These are phyloP conservation scores for Volucella inflata DNA, from an alignment of 2,888 invertebrate genomes.

Conservation along the genomic window DNA sequence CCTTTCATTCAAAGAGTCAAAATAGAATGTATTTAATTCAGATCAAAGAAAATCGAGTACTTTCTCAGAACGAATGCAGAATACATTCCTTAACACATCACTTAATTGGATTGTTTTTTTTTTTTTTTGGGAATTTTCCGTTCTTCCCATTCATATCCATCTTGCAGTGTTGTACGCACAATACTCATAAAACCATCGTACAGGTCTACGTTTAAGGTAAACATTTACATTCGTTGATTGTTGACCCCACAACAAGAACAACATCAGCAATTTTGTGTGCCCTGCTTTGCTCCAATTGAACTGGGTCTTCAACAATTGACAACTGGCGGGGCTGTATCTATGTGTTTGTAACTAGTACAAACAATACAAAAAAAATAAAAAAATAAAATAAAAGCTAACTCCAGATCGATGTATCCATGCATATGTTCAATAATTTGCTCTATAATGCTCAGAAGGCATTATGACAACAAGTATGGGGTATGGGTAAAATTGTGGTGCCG, in stretches of 20 bases:
- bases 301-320: not conserved
- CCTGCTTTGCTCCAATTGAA: slow-evolving; percentile 21
- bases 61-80: too few relatives aligned
- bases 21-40: too few relatives aligned
- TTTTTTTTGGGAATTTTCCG: too few relatives aligned
- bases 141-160: too few relatives aligned
- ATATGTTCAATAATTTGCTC: slow-evolving; percentile 26
- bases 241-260: slow-evolving; percentile 20
- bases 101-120: too few relatives aligned
- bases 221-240: slow-evolving; percentile 48
- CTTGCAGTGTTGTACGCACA: too few relatives aligned
- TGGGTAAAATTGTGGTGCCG: slow-evolving; percentile 3
- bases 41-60: too few relatives aligned
- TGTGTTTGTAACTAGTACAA: not conserved
- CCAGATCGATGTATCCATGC: slow-evolving; percentile 5
- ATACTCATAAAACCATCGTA: too few relatives aligned
- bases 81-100: too few relatives aligned
- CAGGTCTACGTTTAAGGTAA: slow-evolving; percentile 44
- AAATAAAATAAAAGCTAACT: not conserved
- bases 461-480: not conserved
- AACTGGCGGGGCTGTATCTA: not conserved
- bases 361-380: too few relatives aligned
- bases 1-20: too few relatives aligned
- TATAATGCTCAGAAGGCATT: not conserved
- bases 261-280: too few relatives aligned